Percentiles rank a stretch among this genome's conserved stretches.
These are phyloP conservation scores for Raja brachyura DNA, from an alignment of 2,113 vertebrate genomes.

Conservation along the genomic window DNA sequence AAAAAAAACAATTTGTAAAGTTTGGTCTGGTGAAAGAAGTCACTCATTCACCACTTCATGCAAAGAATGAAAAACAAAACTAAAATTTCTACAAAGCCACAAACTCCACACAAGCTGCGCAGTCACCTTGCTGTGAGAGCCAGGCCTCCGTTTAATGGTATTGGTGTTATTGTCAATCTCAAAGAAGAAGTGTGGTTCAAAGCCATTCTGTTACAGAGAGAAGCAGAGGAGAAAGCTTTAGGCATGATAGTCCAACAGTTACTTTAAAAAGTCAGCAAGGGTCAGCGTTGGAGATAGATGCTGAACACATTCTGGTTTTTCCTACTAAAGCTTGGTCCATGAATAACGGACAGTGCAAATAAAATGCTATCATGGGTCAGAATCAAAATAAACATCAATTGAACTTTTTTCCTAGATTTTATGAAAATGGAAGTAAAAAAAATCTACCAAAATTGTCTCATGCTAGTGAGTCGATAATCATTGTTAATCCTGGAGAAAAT, in stretches of 20 bases:
- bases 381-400: neutral
- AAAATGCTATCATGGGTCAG: neutral
- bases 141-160: conserved; percentile 67
- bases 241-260: neutral
- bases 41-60: neutral
- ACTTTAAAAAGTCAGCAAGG: neutral
- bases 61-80: conserved; percentile 11
- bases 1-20: neutral
- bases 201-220: conserved; percentile 53
- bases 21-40: conserved; percentile 14
- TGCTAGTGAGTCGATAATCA: neutral
- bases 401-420: neutral
- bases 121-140: conserved; percentile 63
- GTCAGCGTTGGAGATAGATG: neutral
- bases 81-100: conserved; percentile 20
- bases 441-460: neutral
- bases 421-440: neutral
- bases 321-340: no score
- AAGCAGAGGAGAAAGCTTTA: conserved; percentile 38
- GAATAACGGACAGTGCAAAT: neutral
- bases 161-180: conserved; percentile 66
- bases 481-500: neutral
- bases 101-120: conserved; percentile 31
- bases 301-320: neutral
- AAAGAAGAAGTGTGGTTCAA: conserved; percentile 66